Evolutionary conservation across 2,888 invertebrate genomes (phyloP).

Genomic region (Autographa gamma): DNA sequence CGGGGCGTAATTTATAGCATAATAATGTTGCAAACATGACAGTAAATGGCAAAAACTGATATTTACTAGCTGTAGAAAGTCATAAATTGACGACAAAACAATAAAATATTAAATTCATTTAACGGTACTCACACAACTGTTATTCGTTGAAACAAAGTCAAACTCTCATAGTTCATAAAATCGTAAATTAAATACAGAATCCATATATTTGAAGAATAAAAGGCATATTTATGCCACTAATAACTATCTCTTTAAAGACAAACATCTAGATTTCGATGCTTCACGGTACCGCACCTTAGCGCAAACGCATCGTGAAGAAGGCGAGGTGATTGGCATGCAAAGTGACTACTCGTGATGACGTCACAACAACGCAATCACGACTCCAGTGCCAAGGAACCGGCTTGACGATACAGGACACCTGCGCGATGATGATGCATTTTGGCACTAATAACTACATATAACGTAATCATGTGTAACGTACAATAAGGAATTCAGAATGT

Average conservation of each 20-base stretch:
- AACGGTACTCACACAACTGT: no score
- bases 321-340: constrained; percentile 34
- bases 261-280: background rate
- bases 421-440: constrained; percentile 13
- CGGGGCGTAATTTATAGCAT: constrained; percentile 1
- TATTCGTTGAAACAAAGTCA: no score
- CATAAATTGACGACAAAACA: background rate
- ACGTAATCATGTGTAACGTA: no score
- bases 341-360: constrained; percentile 19
- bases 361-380: constrained; percentile 21
- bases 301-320: background rate
- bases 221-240: no score
- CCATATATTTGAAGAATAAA: no score
- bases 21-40: background rate
- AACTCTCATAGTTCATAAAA: no score
- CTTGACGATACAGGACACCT: constrained; percentile 32
- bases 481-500: no score
- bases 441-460: background rate
- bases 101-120: no score
- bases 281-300: background rate
- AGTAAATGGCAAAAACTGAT: background rate
- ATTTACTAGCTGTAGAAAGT: background rate
- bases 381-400: constrained; percentile 39
- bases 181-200: no score
- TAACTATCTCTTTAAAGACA: background rate